These are phyloP conservation scores for Dallia pectoralis DNA, from an alignment of 2,797 vertebrate species.

Conservation along the genomic window DNA sequence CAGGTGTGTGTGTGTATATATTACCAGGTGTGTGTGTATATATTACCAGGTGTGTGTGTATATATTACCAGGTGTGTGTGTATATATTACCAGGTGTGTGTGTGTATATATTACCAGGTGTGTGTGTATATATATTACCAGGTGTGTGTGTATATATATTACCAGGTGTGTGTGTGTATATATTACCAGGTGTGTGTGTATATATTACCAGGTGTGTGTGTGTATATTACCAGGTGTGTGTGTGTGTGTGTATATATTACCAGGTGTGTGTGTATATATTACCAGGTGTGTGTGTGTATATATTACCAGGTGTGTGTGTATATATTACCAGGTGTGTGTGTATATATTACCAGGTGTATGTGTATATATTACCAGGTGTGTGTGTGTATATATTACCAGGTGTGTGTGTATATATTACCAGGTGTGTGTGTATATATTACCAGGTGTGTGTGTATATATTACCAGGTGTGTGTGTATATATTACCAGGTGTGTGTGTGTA, in stretches of 20 bases:
- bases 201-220: too few relatives aligned
- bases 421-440: too few relatives aligned
- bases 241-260: neutral
- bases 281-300: neutral
- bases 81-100: neutral
- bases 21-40: too few relatives aligned
- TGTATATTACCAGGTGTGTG: neutral
- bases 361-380: neutral
- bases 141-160: too few relatives aligned
- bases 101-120: neutral
- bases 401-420: neutral
- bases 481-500: too few relatives aligned
- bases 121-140: neutral
- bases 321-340: neutral
- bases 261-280: too few relatives aligned
- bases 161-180: neutral
- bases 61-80: neutral
- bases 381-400: too few relatives aligned
- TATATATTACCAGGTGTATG: neutral
- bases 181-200: slow-evolving; percentile 7
- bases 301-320: neutral
- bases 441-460: too few relatives aligned
- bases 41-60: neutral
- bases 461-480: neutral
- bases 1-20: neutral